A percentile compares a stretch with the other conserved stretches of the same genome.
Conservation (phyloP, 2,113 vertebrate species). For the Aptenodytes forsteri region DNA sequence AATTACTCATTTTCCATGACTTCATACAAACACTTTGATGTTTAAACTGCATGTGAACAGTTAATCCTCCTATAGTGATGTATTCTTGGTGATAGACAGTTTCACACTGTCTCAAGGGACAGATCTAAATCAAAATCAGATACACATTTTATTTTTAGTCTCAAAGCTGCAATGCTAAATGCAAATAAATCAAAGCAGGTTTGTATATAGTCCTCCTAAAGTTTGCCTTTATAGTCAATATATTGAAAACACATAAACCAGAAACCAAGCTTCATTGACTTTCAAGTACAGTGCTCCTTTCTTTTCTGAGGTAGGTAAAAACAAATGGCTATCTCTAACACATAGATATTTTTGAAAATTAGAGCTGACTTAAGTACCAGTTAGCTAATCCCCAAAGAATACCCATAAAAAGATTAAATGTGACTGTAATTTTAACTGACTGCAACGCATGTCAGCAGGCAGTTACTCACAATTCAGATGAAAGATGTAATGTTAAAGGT, state of each 20-base stretch:
- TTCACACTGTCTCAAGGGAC: conserved; percentile 14
- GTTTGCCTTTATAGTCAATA: conserved; percentile 61
- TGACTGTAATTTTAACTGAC: background rate
- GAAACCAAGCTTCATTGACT: background rate
- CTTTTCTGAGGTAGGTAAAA: conserved; percentile 20
- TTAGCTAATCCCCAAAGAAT: conserved; percentile 17
- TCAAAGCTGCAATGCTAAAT: conserved; percentile 54
- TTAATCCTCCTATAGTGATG: conserved; percentile 68
- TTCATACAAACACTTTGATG: conserved; percentile 62
- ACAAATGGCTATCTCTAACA: background rate
- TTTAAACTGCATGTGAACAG: conserved; percentile 69
- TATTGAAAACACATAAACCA: conserved; percentile 34
- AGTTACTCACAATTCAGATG: conserved; percentile 5
- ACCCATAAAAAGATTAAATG: conserved; percentile 24
- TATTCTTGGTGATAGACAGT: conserved; percentile 44
- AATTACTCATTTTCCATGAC: conserved; percentile 71
- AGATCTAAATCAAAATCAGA: conserved; percentile 70
- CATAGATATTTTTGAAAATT: conserved; percentile 31
- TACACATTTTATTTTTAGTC: conserved; percentile 64
- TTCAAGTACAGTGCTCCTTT: conserved; percentile 1
- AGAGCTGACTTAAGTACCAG: conserved; percentile 24
- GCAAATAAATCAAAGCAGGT: conserved; percentile 61
- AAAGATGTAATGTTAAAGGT: conserved; percentile 7
- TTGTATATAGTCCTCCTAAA: conserved; percentile 33
- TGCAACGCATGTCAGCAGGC: background rate